Evolutionary conservation across 2,113 vertebrate species (phyloP).

Genomic region (Colius striatus): DNA sequence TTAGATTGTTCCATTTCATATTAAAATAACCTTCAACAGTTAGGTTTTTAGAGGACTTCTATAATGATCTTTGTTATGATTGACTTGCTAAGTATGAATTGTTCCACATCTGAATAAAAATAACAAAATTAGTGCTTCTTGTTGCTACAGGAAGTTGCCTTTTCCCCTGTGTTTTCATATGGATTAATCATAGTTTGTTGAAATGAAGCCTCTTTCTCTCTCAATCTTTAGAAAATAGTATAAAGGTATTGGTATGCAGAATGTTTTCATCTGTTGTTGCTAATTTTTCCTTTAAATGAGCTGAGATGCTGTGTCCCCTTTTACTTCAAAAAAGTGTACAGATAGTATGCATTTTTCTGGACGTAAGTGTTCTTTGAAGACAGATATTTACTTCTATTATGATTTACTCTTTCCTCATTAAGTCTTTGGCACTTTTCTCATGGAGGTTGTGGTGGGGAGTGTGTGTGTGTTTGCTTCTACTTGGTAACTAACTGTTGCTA

Average conservation of each 20-base stretch:
- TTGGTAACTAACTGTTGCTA: not conserved
- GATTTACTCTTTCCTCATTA: not conserved
- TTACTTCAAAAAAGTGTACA: accelerated
- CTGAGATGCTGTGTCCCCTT: not conserved
- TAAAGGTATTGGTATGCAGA: not conserved
- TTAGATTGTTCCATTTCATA: not conserved
- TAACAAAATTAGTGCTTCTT: not conserved
- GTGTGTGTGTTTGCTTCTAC: not conserved
- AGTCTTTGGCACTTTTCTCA: not conserved
- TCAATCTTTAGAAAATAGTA: not conserved
- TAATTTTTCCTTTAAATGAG: not conserved
- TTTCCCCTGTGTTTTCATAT: not conserved
- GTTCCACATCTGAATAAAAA: not conserved
- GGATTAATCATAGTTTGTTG: not conserved
- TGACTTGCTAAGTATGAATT: not conserved
- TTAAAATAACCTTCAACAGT: not conserved
- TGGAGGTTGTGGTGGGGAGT: not conserved
- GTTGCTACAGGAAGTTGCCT: not conserved
- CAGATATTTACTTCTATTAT: not conserved
- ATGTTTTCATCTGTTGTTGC: not conserved
- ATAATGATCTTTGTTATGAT: not conserved
- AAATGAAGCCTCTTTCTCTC: not conserved
- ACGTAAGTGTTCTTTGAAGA: not conserved
- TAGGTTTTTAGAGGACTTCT: not conserved
- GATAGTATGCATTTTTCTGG: not conserved